Percentiles rank a stretch among this genome's conserved stretches.
Conservation (phyloP, 1,140 invertebrate genomes). For the Heliconius hermathena region DNA sequence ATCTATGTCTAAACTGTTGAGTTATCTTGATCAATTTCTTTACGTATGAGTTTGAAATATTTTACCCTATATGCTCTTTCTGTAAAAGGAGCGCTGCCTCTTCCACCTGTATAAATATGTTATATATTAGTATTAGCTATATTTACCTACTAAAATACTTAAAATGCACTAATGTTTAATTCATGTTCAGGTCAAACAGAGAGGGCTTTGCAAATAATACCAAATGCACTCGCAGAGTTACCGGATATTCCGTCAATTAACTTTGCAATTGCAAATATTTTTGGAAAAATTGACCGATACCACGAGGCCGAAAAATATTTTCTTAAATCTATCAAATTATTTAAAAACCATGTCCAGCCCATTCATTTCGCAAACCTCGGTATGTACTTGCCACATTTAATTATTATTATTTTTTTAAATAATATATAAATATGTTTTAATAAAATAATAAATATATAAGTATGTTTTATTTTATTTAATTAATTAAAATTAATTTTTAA, state of each 20-base stretch:
- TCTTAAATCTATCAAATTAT: slow-evolving; percentile 86
- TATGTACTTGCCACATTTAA: slow-evolving; percentile 62
- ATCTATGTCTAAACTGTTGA: no score
- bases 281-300: slow-evolving; percentile 91
- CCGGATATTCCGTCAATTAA: slow-evolving; percentile 89
- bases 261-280: slow-evolving; percentile 94
- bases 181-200: slow-evolving; percentile 83
- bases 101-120: no score
- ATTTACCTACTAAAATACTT: no score
- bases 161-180: not conserved
- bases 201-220: slow-evolving; percentile 86
- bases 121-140: no score
- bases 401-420: not conserved
- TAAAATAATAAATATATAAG: no score
- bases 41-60: no score
- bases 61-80: no score
- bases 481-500: no score
- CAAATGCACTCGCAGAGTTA: slow-evolving; percentile 86
- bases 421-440: no score
- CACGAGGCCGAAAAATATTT: slow-evolving; percentile 92
- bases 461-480: no score
- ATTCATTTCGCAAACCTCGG: slow-evolving; percentile 93
- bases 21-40: no score
- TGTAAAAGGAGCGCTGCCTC: no score
- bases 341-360: slow-evolving; percentile 84